Evolutionary conservation across 2,113 vertebrate genomes (phyloP).

Genomic region (Balaeniceps rex): DNA sequence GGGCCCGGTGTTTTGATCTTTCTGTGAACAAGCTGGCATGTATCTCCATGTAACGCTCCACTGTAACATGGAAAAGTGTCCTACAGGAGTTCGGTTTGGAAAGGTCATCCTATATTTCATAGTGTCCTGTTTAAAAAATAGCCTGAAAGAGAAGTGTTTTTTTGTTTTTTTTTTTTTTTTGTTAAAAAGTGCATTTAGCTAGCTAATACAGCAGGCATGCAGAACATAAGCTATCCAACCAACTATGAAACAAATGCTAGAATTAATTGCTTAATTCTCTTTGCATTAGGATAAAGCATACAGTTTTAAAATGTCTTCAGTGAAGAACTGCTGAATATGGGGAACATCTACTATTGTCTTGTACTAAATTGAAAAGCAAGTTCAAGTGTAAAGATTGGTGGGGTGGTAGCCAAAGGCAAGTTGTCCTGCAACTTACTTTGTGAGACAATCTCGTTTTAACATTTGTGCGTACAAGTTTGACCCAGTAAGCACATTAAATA

Average conservation of each 20-base stretch:
- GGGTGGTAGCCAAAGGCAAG: neutral
- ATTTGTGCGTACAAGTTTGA: neutral
- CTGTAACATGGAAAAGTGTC: neutral
- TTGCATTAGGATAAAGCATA: conserved; percentile 14
- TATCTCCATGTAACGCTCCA: fast-evolving
- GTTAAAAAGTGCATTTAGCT: neutral
- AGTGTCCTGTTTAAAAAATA: neutral
- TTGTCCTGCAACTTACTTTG: neutral
- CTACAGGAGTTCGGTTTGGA: neutral
- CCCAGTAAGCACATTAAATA: neutral
- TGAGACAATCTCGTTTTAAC: neutral
- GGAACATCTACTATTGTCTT: neutral
- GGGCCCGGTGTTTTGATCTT: neutral
- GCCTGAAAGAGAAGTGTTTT: neutral
- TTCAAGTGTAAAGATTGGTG: conserved; percentile 2
- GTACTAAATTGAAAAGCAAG: conserved; percentile 29
- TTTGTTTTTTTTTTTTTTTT: neutral
- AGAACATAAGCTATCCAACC: neutral
- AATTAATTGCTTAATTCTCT: conserved; percentile 56
- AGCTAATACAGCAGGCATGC: neutral
- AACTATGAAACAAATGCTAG: neutral
- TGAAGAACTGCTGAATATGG: conserved; percentile 27
- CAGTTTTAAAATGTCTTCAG: neutral
- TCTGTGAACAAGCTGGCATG: neutral
- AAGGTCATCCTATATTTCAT: neutral